Percentiles rank a stretch among this genome's conserved stretches.
phyloP scores from a whole-genome alignment of 2,888 invertebrate species.

The Pseudoips prasinana region DNA sequence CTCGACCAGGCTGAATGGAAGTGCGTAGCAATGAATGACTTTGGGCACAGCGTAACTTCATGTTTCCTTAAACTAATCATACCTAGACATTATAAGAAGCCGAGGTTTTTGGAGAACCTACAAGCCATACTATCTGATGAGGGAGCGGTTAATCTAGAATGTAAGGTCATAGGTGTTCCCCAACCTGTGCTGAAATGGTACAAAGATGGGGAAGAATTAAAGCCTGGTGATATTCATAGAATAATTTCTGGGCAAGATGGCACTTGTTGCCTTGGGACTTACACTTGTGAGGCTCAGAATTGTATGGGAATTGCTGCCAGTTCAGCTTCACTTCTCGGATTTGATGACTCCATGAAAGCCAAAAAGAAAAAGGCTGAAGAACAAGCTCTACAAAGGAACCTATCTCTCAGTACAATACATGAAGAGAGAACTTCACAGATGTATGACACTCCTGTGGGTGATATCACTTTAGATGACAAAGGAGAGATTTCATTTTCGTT shows the following conservation, averaged over 20 bases:
- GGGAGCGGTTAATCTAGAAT: conserved; percentile 94
- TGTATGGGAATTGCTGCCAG: conserved; percentile 95
- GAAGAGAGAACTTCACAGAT: conserved; percentile 95
- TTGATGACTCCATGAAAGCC: conserved; percentile 87
- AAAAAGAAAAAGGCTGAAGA: conserved; percentile 80
- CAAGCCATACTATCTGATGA: conserved; percentile 93
- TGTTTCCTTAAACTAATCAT: conserved; percentile 92
- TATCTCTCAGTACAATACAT: conserved; percentile 94
- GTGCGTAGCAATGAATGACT: conserved; percentile 94
- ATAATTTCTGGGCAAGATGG: conserved; percentile 96
- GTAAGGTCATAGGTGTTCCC: conserved; percentile 95
- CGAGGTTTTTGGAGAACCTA: conserved; percentile 92
- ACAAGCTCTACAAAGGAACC: conserved; percentile 84
- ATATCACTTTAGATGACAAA: conserved; percentile 89
- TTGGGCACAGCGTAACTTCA: conserved; percentile 93
- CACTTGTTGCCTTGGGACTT: conserved; percentile 93
- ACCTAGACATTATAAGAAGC: conserved; percentile 94
- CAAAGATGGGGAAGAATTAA: conserved; percentile 93
- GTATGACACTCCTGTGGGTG: conserved; percentile 91
- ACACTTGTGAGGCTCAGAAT: conserved; percentile 94
- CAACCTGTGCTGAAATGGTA: conserved; percentile 96
- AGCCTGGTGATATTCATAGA: conserved; percentile 94
- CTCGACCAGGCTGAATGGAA: conserved; percentile 96
- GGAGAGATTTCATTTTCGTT: conserved; percentile 95
- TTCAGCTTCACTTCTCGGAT: conserved; percentile 93